phyloP scores from a whole-genome alignment of 1,140 invertebrate species.

The Drosophila nannoptera region DNA sequence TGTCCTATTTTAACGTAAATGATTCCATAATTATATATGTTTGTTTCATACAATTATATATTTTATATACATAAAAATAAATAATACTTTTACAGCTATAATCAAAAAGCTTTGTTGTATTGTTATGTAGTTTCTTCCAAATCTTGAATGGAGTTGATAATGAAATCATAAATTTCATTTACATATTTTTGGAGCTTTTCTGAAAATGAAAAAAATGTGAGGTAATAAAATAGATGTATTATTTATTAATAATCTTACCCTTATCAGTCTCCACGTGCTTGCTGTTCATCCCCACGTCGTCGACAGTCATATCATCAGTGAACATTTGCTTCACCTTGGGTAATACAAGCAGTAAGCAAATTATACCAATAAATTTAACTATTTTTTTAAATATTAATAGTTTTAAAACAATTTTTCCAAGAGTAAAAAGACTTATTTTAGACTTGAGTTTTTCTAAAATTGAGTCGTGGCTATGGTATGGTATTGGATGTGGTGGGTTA shows the following conservation, averaged over 20 bases:
- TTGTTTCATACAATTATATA: background rate
- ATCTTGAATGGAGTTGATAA: slow-evolving; percentile 50
- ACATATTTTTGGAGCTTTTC: slow-evolving; percentile 61
- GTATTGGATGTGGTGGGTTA: slow-evolving; percentile 79
- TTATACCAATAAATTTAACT: slow-evolving; percentile 86
- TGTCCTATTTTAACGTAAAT: no score
- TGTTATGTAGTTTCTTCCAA: slow-evolving; percentile 39
- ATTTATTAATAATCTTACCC: slow-evolving; percentile 32
- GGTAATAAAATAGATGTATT: background rate
- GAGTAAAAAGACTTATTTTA: slow-evolving; percentile 85
- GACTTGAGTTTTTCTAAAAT: slow-evolving; percentile 82
- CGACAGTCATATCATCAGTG: slow-evolving; percentile 50
- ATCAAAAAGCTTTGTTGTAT: background rate
- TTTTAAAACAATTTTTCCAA: slow-evolving; percentile 87
- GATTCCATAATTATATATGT: background rate
- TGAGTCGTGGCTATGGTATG: slow-evolving; percentile 79
- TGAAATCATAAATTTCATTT: slow-evolving; percentile 62
- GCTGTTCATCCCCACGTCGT: slow-evolving; percentile 59
- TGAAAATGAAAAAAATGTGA: slow-evolving; percentile 36
- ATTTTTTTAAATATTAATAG: slow-evolving; percentile 88
- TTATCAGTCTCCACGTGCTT: slow-evolving; percentile 62
- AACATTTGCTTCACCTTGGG: slow-evolving; percentile 83
- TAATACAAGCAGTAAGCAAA: slow-evolving; percentile 86
- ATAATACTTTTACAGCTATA: slow-evolving; percentile 35
- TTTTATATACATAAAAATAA: slow-evolving; percentile 19